Conservation (phyloP, 2,888 invertebrate species). For the Drosophila tripunctata region DNA sequence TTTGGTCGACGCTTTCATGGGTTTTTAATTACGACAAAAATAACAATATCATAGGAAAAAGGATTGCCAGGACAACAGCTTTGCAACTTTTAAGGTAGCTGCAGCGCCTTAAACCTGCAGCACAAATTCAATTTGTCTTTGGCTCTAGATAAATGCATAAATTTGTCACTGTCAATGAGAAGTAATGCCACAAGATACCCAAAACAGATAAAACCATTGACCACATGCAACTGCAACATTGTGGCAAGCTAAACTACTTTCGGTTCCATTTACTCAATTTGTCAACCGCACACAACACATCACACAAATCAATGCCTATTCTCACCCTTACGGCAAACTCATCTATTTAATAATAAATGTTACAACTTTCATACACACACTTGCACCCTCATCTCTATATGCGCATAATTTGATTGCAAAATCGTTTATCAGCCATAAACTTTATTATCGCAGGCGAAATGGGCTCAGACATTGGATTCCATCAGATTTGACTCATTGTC, state of each 20-base stretch:
- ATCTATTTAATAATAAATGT: slow-evolving; percentile 27
- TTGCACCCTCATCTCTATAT: slow-evolving; percentile 41
- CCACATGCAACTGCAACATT: slow-evolving; percentile 7
- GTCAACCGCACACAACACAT: background rate
- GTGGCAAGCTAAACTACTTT: slow-evolving; percentile 35
- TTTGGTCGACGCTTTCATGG: slow-evolving; percentile 71
- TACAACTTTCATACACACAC: slow-evolving; percentile 25
- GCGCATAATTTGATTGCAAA: slow-evolving; percentile 81
- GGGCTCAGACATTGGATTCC: slow-evolving; percentile 56
- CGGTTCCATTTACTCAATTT: slow-evolving; percentile 19
- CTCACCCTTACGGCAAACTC: background rate
- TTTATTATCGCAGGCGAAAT: slow-evolving; percentile 71
- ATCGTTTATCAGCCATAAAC: slow-evolving; percentile 80
- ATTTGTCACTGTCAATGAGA: slow-evolving; percentile 46
- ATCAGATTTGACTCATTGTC: slow-evolving; percentile 77
- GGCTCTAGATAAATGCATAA: slow-evolving; percentile 46
- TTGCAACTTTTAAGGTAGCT: slow-evolving; percentile 5
- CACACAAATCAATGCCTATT: slow-evolving; percentile 8
- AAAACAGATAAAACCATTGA: slow-evolving; percentile 20
- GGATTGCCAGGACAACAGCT: slow-evolving; percentile 34
- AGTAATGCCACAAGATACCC: slow-evolving; percentile 31
- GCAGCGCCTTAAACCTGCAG: slow-evolving; percentile 11
- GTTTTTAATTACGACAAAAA: slow-evolving; percentile 76
- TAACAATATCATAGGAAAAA: slow-evolving; percentile 70
- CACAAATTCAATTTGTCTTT: slow-evolving; percentile 42